Evolutionary conservation across 2,797 vertebrate species (phyloP).

Genomic region (Calcarius lapponicus): DNA sequence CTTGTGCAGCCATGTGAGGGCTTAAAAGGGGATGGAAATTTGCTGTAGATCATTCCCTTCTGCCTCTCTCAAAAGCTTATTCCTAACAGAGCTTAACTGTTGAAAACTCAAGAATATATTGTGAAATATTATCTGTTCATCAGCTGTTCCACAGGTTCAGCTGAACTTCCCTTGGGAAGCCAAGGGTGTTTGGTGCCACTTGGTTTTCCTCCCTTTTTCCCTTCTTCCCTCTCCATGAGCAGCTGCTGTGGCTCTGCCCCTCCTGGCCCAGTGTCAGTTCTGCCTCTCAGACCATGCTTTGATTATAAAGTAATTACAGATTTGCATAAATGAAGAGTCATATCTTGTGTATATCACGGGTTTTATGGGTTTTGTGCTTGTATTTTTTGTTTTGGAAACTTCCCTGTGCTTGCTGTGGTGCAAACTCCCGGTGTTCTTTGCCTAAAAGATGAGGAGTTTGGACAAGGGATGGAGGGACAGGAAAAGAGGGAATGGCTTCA

Average conservation of each 20-base stretch:
- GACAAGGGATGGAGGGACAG: background rate
- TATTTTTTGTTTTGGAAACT: background rate
- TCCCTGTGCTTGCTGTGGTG: background rate
- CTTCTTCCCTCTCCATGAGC: background rate
- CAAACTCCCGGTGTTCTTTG: background rate
- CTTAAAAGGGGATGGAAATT: background rate
- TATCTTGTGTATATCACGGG: background rate
- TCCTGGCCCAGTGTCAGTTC: background rate
- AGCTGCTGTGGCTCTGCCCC: background rate
- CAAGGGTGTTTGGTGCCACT: background rate
- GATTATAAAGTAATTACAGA: background rate
- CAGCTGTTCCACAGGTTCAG: background rate
- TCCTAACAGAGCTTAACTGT: background rate
- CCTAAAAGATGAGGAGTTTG: background rate
- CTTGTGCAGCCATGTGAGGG: background rate
- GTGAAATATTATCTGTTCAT: background rate
- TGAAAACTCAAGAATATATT: background rate
- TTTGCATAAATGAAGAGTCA: background rate
- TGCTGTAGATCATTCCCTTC: background rate
- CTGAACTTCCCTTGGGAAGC: background rate
- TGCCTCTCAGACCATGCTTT: background rate
- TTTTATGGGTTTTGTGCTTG: rapidly evolving
- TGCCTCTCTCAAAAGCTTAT: background rate
- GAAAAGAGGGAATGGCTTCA: background rate
- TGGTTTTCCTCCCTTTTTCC: background rate